These are phyloP conservation scores for Phengaris arion DNA, from an alignment of 2,888 invertebrate species.

Conservation along the genomic window DNA sequence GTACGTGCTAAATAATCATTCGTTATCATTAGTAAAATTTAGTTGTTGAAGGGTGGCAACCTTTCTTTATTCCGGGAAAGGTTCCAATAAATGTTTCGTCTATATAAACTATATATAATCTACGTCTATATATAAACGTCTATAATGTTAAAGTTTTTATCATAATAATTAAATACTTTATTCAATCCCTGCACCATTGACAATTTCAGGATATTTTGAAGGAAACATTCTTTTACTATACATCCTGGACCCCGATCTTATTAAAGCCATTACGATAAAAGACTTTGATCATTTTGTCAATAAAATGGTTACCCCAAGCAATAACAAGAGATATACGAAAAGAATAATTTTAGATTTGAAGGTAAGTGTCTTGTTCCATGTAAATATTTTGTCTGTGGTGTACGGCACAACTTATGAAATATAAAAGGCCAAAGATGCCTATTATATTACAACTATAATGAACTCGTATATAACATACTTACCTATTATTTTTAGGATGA, in stretches of 20 bases:
- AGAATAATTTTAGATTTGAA: constrained; percentile 71
- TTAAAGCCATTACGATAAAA: constrained; percentile 77
- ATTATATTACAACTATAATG: no score
- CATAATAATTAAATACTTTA: no score
- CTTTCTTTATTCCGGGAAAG: no score
- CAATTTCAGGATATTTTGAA: constrained; percentile 69
- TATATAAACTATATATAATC: no score
- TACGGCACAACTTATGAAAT: no score
- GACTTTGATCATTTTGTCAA: constrained; percentile 79
- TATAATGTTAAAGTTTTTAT: no score
- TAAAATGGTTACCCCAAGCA: constrained; percentile 62
- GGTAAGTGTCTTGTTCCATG: constrained; percentile 45
- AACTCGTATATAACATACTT: constrained; percentile 12
- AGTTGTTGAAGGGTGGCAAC: no score
- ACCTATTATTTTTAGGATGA: constrained; percentile 52
- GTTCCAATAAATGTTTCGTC: no score
- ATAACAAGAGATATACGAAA: constrained; percentile 59
- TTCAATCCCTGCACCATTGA: neutral
- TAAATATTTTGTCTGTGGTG: no score
- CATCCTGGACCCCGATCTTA: constrained; percentile 77
- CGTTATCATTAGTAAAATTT: no score
- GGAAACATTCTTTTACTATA: constrained; percentile 73
- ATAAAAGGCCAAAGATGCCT: no score
- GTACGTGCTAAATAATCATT: constrained; percentile 50
- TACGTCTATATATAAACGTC: no score